These are phyloP conservation scores for Camponotus floridanus DNA, from an alignment of 1,140 invertebrate species.

Conservation along the genomic window DNA sequence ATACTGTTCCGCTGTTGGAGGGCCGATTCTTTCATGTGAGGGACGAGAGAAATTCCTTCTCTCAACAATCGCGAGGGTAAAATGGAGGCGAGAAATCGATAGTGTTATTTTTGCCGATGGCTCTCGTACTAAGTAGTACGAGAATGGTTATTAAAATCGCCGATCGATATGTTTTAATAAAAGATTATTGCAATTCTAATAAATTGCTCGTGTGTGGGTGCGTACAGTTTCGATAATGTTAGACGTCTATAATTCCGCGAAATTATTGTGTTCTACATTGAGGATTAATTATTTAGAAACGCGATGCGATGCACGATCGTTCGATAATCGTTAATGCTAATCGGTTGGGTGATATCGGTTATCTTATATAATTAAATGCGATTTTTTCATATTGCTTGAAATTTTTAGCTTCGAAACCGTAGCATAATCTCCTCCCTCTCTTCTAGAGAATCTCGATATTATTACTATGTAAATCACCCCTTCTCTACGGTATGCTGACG, in stretches of 20 bases:
- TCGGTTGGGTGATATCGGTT: not conserved
- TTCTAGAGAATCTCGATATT: conserved; percentile 80
- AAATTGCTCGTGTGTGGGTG: not conserved
- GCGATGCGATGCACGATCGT: conserved; percentile 5
- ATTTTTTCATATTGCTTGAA: conserved; percentile 22
- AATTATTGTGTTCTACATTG: not conserved
- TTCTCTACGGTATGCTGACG: conserved; percentile 80
- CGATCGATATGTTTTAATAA: not conserved
- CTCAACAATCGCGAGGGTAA: conserved; percentile 55
- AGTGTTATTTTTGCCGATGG: conserved; percentile 44
- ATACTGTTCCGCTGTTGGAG: conserved; percentile 66
- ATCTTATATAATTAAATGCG: not conserved
- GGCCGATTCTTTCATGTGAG: conserved; percentile 52
- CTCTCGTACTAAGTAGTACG: conserved; percentile 13
- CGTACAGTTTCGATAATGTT: not conserved
- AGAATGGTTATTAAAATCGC: conserved; percentile 16
- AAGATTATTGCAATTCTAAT: conserved; percentile 4
- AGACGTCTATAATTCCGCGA: not conserved
- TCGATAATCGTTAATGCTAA: not conserved
- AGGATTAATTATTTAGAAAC: not conserved
- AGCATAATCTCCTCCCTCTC: conserved; percentile 42
- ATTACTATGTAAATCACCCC: conserved; percentile 86
- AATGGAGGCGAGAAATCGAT: conserved; percentile 63
- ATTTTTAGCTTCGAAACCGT: conserved; percentile 42
- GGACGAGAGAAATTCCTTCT: conserved; percentile 66